phyloP scores from a whole-genome alignment of 1,140 invertebrate genomes.

The Batillaria attramentaria region DNA sequence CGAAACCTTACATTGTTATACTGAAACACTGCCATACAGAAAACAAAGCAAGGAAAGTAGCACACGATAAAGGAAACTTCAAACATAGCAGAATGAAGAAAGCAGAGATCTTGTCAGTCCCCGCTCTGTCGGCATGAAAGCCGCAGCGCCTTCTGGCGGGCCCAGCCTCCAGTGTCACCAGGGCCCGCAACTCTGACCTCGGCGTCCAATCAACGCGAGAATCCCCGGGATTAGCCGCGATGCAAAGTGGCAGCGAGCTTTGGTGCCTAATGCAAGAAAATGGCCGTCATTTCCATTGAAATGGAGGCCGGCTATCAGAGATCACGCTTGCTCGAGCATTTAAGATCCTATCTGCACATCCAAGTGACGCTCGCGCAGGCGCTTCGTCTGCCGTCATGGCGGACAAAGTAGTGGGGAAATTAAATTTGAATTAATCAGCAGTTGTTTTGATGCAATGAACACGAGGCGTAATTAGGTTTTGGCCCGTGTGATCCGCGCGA shows the following conservation, averaged over 20 bases:
- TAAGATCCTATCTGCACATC: conserved; percentile 38
- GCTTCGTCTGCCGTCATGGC: not conserved
- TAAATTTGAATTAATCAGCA: conserved; percentile 39
- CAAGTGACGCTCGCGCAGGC: conserved; percentile 21
- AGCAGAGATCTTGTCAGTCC: no score
- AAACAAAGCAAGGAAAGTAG: no score
- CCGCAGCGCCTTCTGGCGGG: not conserved
- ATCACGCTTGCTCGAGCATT: conserved; percentile 34
- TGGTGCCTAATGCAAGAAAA: conserved; percentile 38
- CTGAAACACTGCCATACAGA: no score
- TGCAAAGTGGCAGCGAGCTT: conserved; percentile 38
- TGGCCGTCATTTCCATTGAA: conserved; percentile 38
- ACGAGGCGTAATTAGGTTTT: conserved; percentile 34
- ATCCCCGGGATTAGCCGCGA: conserved; percentile 35
- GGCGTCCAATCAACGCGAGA: conserved; percentile 34
- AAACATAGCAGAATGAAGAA: no score
- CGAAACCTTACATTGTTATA: no score
- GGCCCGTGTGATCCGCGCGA: conserved; percentile 23
- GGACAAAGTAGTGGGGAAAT: conserved; percentile 34
- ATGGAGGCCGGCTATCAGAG: conserved; percentile 37
- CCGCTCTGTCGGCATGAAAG: no score
- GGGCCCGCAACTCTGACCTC: conserved; percentile 31
- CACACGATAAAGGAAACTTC: no score
- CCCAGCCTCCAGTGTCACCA: conserved; percentile 21
- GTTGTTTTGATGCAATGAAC: conserved; percentile 38